Conservation (phyloP, 2,888 invertebrate species). For the Drosophila kokeensis region DNA sequence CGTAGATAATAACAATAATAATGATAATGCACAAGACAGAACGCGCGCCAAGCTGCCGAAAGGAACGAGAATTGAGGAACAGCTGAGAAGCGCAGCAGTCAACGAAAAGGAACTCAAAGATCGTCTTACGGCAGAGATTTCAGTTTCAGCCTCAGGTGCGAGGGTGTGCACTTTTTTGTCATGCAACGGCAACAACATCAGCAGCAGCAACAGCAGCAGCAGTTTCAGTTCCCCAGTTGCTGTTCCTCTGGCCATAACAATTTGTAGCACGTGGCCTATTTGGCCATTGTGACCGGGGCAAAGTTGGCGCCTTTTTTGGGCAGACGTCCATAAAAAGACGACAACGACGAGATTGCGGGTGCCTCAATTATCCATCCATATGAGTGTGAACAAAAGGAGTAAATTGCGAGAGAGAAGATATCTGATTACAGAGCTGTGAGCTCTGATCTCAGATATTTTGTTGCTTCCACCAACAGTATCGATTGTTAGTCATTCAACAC, state of each 20-base stretch:
- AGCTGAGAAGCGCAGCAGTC: constrained; percentile 40
- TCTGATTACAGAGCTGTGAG: constrained; percentile 56
- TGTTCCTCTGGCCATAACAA: constrained; percentile 40
- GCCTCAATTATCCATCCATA: constrained; percentile 67
- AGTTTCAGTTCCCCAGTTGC: constrained; percentile 22
- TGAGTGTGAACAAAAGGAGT: constrained; percentile 37
- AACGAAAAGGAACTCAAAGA: constrained; percentile 40
- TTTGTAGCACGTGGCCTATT: constrained; percentile 79
- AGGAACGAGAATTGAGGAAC: constrained; percentile 34
- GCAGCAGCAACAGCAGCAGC: constrained; percentile 29
- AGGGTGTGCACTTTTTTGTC: constrained; percentile 72
- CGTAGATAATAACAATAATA: constrained; percentile 80
- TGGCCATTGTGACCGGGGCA: constrained; percentile 64
- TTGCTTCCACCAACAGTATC: constrained; percentile 40
- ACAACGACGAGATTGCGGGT: constrained; percentile 43
- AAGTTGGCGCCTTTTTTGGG: constrained; percentile 81
- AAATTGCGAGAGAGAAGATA: constrained; percentile 41
- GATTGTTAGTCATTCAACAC: constrained; percentile 67
- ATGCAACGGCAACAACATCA: constrained; percentile 45
- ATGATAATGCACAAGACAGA: constrained; percentile 53
- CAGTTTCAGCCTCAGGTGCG: constrained; percentile 74
- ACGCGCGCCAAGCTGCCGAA: constrained; percentile 63
- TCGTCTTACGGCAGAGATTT: constrained; percentile 70
- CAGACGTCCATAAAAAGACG: constrained; percentile 49
- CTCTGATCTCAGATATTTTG: constrained; percentile 44